phyloP scores from a whole-genome alignment of 1,140 invertebrate genomes.

The silkworm (Bombyx mori) region ASM3026992v2 NC_085111.1:3815501-3816000 shows the following conservation, averaged over 20 bases:
- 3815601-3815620: conserved; percentile 51
- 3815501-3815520: too few species aligned
- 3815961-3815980: conserved; percentile 14
- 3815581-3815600: conserved; percentile 40
- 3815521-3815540: conserved; percentile 12
- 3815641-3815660: conserved; percentile 54
- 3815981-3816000: background rate
- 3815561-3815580: conserved; percentile 43
- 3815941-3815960: conserved; percentile 1
- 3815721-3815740: conserved; percentile 69
- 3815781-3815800: conserved; percentile 61
- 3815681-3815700: conserved; percentile 59
- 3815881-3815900: conserved; percentile 59
- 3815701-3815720: conserved; percentile 70
- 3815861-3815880: conserved; percentile 49
- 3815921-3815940: background rate
- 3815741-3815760: conserved; percentile 62
- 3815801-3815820: conserved; percentile 49
- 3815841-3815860: conserved; percentile 56
- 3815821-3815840: conserved; percentile 38
- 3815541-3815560: conserved; percentile 39
- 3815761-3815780: conserved; percentile 53
- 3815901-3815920: conserved; percentile 16
- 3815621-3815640: conserved; percentile 42
- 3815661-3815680: conserved; percentile 56